Evolutionary conservation across 2,113 vertebrate species (phyloP).

Genomic region (Gasterosteus aculeatus): DNA sequence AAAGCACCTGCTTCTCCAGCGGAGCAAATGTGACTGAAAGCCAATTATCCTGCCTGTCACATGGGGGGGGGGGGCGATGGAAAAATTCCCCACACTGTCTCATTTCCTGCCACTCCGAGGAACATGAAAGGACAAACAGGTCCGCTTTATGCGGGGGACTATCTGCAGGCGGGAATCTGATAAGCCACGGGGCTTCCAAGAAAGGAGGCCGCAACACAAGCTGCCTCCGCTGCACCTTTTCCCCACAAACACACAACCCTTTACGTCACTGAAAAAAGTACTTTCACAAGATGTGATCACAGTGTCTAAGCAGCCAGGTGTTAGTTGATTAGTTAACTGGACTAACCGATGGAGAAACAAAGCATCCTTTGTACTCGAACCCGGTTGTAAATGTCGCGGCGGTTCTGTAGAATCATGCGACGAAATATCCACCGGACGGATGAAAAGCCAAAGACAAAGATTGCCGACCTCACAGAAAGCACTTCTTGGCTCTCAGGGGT

Average conservation of each 20-base stretch:
- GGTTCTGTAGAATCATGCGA: background rate
- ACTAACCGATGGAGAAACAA: background rate
- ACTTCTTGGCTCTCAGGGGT: slow-evolving; percentile 2
- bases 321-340: background rate
- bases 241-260: background rate
- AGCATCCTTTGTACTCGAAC: background rate
- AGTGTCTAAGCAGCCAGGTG: background rate
- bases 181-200: slow-evolving; percentile 9
- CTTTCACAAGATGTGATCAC: background rate
- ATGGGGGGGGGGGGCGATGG: slow-evolving; percentile 27
- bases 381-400: background rate
- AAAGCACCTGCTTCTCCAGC: slow-evolving; percentile 38
- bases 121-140: slow-evolving; percentile 51
- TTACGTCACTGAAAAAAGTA: background rate
- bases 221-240: background rate
- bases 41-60: slow-evolving; percentile 67
- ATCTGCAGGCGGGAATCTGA: slow-evolving; percentile 39
- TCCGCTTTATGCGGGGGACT: slow-evolving; percentile 11
- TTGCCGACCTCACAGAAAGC: slow-evolving; percentile 2
- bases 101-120: slow-evolving; percentile 34
- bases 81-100: slow-evolving; percentile 38
- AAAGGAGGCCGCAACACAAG: background rate
- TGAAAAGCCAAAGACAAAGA: background rate
- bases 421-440: background rate
- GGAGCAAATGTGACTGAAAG: slow-evolving; percentile 57